Evolutionary conservation across 2,888 invertebrate species (phyloP).

Genomic region (Dendrolimus houi): DNA sequence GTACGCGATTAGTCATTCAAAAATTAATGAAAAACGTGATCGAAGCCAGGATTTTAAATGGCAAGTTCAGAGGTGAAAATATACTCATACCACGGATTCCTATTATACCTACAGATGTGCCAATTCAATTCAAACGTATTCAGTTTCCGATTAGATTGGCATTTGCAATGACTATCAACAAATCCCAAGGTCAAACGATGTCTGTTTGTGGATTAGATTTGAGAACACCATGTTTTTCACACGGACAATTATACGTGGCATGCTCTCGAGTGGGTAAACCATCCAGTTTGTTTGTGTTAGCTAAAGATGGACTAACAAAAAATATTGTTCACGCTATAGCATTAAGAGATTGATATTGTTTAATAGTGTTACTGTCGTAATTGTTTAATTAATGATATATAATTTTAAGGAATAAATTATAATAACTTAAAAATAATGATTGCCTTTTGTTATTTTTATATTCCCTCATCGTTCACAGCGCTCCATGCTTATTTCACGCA

Average conservation of each 20-base stretch:
- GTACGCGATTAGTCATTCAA: slow-evolving; percentile 15
- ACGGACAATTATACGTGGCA: slow-evolving; percentile 20
- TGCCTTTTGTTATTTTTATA: too few species aligned
- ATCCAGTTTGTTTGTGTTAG: slow-evolving; percentile 6
- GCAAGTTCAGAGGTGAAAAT: slow-evolving; percentile 6
- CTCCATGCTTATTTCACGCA: too few species aligned
- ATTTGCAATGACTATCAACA: slow-evolving; percentile 22
- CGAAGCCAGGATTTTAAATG: too few species aligned
- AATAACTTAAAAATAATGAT: too few species aligned
- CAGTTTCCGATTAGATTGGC: slow-evolving; percentile 17
- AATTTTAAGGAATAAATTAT: background rate
- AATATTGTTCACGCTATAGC: slow-evolving; percentile 4
- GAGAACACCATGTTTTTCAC: too few species aligned
- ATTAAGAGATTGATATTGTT: too few species aligned
- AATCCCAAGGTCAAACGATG: slow-evolving; percentile 22
- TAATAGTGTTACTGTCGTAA: too few species aligned
- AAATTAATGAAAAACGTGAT: background rate
- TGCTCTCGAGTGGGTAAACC: slow-evolving; percentile 20
- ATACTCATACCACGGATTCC: slow-evolving; percentile 17
- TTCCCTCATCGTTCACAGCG: too few species aligned
- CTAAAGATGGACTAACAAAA: slow-evolving; percentile 10
- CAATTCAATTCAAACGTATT: slow-evolving; percentile 12
- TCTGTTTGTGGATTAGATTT: slow-evolving; percentile 2
- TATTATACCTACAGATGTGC: slow-evolving; percentile 15
- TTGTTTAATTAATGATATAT: too few species aligned